Evolutionary conservation across 2,113 vertebrate genomes (phyloP), one percentile per base, ranked within the genome.

Genomic region (Solea senegalensis): DNA sequence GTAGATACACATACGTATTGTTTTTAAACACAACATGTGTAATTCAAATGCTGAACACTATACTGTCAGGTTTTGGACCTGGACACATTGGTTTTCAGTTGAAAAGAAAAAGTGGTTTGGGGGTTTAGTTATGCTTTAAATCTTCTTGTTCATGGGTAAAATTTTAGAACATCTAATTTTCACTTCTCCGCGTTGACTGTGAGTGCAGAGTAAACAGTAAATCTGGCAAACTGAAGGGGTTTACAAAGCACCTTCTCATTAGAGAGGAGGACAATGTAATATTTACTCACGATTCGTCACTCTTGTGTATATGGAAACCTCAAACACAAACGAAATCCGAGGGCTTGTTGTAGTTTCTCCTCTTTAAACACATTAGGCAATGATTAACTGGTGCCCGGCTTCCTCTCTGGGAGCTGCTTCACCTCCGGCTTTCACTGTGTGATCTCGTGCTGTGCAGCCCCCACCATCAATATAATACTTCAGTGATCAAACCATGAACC

Each of bases 311-410:
- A 49, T 52, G 28, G 28, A 80, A 69, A 72, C 40, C 65, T 69
- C 65, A 66, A 62, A 53, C 45, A 52, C 61, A 16, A 69, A 15
- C 14, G 8, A 27, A 82, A 54, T 7, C 54, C n/a, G n/a, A 39
- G n/a, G 1, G 21, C 48, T 21, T 16, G 54, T 56, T 50, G 48
- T 44, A 46, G 65, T 78, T 57, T 58, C 57, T 70, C 50, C 57
- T 72, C 51, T 70, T 40, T 16, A 65, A 53, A 53, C 53, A 75
- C 73, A 63, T 68, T 60, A 59, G 68, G 74, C 26, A 75, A 69
- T 81, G 71, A 90, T 83, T 74, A 86, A 74, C 67, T 65, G 61
- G 39, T 26, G 65, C 57, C 59, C 65, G 28, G 27, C 51, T 71
- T 72, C 66, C 76, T 66, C 65, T 65, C 43, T 63, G 58, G 59